These are phyloP conservation scores for Centropus unirufus DNA, from an alignment of 2,113 vertebrate genomes.

Conservation along the genomic window DNA sequence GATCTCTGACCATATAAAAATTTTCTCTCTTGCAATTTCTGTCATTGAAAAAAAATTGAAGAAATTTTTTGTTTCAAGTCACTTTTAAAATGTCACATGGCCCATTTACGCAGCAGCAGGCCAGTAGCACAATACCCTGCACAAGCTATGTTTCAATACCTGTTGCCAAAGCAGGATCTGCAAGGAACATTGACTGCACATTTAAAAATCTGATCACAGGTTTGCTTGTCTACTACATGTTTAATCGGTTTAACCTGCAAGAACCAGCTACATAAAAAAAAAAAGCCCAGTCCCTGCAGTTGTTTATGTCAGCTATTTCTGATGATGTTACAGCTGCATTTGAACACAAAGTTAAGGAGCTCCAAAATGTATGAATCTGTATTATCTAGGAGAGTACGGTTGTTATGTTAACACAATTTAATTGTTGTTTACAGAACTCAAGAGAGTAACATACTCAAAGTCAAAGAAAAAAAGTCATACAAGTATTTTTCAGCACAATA, in stretches of 20 bases:
- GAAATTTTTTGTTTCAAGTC: slow-evolving; percentile 37
- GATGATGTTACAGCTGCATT: background rate
- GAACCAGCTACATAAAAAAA: background rate
- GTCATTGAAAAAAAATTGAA: background rate
- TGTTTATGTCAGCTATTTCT: background rate
- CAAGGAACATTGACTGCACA: background rate
- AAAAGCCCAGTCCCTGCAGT: no score
- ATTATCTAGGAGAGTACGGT: background rate
- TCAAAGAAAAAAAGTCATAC: background rate
- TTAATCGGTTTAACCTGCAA: background rate
- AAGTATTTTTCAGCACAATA: background rate
- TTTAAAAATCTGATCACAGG: background rate
- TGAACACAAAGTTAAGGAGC: background rate
- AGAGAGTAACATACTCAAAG: background rate
- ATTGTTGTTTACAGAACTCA: background rate
- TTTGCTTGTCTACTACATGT: background rate
- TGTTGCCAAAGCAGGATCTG: slow-evolving; percentile 12
- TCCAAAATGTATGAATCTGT: background rate
- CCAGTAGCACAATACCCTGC: background rate
- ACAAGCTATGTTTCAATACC: background rate
- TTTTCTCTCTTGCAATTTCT: background rate
- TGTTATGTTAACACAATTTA: background rate
- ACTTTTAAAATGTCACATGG: background rate
- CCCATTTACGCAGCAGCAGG: background rate
- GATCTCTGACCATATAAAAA: background rate